phyloP scores from a whole-genome alignment of 2,113 vertebrate genomes.

The Crypturellus undulatus region DNA sequence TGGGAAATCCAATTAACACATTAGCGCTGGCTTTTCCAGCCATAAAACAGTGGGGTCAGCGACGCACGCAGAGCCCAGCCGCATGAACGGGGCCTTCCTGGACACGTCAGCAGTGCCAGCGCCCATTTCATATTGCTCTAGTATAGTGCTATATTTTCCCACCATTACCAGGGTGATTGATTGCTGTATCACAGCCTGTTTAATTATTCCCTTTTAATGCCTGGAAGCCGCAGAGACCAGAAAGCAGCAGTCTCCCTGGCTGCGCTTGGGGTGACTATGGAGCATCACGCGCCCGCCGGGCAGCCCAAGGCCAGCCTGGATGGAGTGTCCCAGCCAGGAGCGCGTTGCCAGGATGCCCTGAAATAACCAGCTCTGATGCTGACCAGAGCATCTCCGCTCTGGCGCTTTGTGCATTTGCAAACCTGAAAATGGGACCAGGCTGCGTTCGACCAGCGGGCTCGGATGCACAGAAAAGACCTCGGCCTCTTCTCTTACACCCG shows the following conservation, averaged over 20 bases:
- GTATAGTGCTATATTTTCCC: not conserved
- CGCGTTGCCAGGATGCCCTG: fast-evolving
- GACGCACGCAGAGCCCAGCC: no score
- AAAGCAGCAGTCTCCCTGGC: slow-evolving; percentile 8
- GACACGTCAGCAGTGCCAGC: not conserved
- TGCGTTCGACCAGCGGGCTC: not conserved
- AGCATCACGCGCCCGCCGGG: not conserved
- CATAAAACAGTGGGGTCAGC: not conserved
- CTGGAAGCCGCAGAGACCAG: not conserved
- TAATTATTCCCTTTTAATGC: slow-evolving; percentile 54
- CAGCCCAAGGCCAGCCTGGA: not conserved
- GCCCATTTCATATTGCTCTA: not conserved
- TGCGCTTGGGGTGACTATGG: not conserved
- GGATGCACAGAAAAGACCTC: slow-evolving; percentile 3
- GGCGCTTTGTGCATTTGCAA: not conserved
- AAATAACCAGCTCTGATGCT: not conserved
- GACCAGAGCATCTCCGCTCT: not conserved
- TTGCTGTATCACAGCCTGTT: slow-evolving; percentile 10
- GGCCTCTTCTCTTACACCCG: slow-evolving; percentile 16
- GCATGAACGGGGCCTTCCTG: not conserved
- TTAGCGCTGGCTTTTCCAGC: slow-evolving; percentile 41
- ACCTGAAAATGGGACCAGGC: not conserved
- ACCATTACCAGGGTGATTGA: not conserved
- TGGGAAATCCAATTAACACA: slow-evolving; percentile 49
- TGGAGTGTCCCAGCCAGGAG: not conserved